Conservation (phyloP, 1,140 invertebrate species). For the Dreissena polymorpha region DNA sequence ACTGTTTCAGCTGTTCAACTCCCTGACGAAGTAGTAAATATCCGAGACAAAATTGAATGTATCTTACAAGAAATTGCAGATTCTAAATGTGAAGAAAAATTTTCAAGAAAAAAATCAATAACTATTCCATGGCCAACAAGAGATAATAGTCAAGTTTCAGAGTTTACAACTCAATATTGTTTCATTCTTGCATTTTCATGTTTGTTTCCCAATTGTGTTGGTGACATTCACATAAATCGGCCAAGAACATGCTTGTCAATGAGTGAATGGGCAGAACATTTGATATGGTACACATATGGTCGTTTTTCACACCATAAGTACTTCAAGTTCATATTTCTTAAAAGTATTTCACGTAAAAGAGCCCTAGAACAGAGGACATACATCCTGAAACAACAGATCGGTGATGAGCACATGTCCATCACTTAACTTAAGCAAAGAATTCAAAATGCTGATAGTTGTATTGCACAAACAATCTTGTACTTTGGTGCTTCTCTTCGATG, state of each 20-base stretch:
- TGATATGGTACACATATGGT: conserved; percentile 51
- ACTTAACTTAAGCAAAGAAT: too few relatives aligned
- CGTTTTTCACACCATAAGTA: conserved; percentile 55
- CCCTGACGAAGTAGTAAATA: conserved; percentile 42
- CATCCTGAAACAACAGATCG: conserved; percentile 51
- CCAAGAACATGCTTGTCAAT: conserved; percentile 43
- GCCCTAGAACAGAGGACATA: conserved; percentile 27
- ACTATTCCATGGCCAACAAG: conserved; percentile 55
- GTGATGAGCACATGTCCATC: too few relatives aligned
- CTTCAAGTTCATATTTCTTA: conserved; percentile 61
- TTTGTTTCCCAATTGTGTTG: too few relatives aligned
- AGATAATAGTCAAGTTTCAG: conserved; percentile 44
- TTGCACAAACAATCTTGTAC: too few relatives aligned
- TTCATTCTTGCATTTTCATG: conserved; percentile 54
- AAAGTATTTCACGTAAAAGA: conserved; percentile 52
- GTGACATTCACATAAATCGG: conserved; percentile 55
- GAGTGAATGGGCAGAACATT: conserved; percentile 58
- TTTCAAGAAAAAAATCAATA: conserved; percentile 11
- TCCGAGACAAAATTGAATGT: conserved; percentile 35
- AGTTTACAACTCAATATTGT: conserved; percentile 53
- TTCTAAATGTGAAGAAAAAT: not conserved
- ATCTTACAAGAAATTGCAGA: conserved; percentile 41
- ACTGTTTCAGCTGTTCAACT: conserved; percentile 33
- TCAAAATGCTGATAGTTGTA: too few relatives aligned
- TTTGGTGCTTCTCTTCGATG: too few relatives aligned